These are phyloP conservation scores for Drosophila flavopinicola DNA, from an alignment of 2,888 invertebrate species.

Conservation along the genomic window DNA sequence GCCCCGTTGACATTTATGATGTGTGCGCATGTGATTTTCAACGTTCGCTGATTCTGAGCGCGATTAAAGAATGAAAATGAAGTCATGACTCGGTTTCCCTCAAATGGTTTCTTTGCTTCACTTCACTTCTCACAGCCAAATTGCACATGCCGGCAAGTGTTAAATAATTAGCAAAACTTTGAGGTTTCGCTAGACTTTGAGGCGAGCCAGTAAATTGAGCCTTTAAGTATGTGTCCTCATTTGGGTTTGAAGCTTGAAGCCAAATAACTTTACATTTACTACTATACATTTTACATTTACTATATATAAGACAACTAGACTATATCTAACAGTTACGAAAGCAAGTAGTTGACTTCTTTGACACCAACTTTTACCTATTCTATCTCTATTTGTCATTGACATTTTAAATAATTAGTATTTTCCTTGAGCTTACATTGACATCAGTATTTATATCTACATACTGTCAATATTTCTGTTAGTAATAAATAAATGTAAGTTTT, in stretches of 20 bases:
- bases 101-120: conserved; percentile 16
- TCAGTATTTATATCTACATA: too few species aligned
- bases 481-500: too few species aligned
- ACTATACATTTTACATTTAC: too few species aligned
- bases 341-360: too few species aligned
- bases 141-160: conserved; percentile 56
- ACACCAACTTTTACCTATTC: too few species aligned
- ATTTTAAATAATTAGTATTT: too few species aligned
- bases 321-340: too few species aligned
- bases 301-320: too few species aligned
- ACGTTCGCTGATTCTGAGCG: conserved; percentile 53
- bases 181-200: conserved; percentile 11
- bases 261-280: conserved; percentile 1
- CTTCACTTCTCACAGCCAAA: conserved; percentile 35
- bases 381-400: too few species aligned
- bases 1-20: conserved; percentile 81
- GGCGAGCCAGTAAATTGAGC: conserved; percentile 12
- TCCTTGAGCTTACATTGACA: too few species aligned
- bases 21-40: conserved; percentile 75
- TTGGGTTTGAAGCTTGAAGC: neutral
- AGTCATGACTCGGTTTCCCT: conserved; percentile 56
- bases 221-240: conserved; percentile 5
- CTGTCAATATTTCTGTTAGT: too few species aligned
- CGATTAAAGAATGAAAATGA: conserved; percentile 70
- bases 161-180: conserved; percentile 46